Evolutionary conservation across 2,888 invertebrate genomes (phyloP), one percentile per base, ranked within the genome.

Genomic region (Lithosia quadra): DNA sequence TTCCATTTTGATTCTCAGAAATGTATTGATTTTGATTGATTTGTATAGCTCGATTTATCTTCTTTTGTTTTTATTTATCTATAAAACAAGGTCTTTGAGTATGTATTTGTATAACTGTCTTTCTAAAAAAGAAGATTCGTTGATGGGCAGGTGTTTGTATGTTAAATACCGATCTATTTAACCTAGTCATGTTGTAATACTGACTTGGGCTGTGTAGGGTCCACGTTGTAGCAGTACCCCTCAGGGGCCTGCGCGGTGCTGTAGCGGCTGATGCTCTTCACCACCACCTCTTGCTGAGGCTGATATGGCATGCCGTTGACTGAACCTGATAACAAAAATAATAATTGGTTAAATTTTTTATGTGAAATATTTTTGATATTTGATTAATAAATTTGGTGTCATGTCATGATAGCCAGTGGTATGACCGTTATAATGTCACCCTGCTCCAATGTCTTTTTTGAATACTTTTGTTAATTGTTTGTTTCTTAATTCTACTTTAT

Each of bases 221-320:
- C 95, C 4, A 95, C 95, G 62, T 95, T 95, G 83, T 95, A 95
- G 87, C 95, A 95, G 79, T 95, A 95, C 0, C 93, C 95, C 63
- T 95, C 95, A 0, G 95, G 94, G 8, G 95, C 94, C 65, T 91
- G 90, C 58, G 91, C 90, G 1, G 92, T 91, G 80, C 92, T 94
- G 89, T 95, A 95, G 0, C 94, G 94, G 67, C 94, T 95, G 82
- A 95, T 90, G 69, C 95, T 94, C 88, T 95, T 95, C 80, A 95
- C 95, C 34, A 94, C 93, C 66, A 94, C 91, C 64, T 95, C 95
- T 36, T 93, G 94, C 28, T 93, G 91, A 0, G 95, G 94, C 75
- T 91, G 92, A 84, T 95, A 95, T 0, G 93, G 91, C 73, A 93
- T 89, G 0, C 95, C 95, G 72, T 94, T 95, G 18, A 93, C 86